A percentile compares a stretch with the other conserved stretches of the same genome.
These are phyloP conservation scores for Argyrosomus regius DNA, from an alignment of 2,797 vertebrate genomes.

Conservation along the genomic window DNA sequence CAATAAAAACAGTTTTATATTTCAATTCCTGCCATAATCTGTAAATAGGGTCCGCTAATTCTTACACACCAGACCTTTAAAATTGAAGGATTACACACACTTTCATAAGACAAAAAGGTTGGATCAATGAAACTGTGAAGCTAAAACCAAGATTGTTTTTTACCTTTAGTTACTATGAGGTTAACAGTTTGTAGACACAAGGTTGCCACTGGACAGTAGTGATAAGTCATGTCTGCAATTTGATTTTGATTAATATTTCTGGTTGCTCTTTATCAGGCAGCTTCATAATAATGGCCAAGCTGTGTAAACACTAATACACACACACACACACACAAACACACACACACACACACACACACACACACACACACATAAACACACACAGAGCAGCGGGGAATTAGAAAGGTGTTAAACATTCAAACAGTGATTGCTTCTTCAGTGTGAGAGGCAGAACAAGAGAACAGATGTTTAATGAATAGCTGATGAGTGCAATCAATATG, in stretches of 20 bases:
- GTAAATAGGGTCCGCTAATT: too few species aligned
- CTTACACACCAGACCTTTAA: neutral
- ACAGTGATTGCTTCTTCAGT: slow-evolving; percentile 57
- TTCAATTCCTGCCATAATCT: too few species aligned
- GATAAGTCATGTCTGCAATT: slow-evolving; percentile 19
- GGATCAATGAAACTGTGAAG: neutral
- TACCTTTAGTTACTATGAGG: neutral
- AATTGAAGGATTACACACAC: neutral
- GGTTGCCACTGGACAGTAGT: neutral
- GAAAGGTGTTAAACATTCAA: slow-evolving; percentile 63
- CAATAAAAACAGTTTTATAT: too few species aligned
- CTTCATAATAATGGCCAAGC: slow-evolving; percentile 25
- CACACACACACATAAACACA: slow-evolving; percentile 1
- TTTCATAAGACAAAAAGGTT: too few species aligned
- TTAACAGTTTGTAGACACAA: neutral
- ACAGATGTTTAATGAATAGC: slow-evolving; percentile 77
- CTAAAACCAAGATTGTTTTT: neutral
- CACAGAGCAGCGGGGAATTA: slow-evolving; percentile 41
- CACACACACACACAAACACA: slow-evolving; percentile 10
- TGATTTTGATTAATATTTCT: slow-evolving; percentile 34
- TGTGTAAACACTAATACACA: slow-evolving; percentile 40
- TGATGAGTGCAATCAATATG: slow-evolving; percentile 69
- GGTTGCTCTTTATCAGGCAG: slow-evolving; percentile 47
- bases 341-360: slow-evolving; percentile 8
- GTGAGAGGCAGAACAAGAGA: slow-evolving; percentile 55